Conservation (phyloP, 2,113 vertebrate genomes). For the Axis porcinus region DNA sequence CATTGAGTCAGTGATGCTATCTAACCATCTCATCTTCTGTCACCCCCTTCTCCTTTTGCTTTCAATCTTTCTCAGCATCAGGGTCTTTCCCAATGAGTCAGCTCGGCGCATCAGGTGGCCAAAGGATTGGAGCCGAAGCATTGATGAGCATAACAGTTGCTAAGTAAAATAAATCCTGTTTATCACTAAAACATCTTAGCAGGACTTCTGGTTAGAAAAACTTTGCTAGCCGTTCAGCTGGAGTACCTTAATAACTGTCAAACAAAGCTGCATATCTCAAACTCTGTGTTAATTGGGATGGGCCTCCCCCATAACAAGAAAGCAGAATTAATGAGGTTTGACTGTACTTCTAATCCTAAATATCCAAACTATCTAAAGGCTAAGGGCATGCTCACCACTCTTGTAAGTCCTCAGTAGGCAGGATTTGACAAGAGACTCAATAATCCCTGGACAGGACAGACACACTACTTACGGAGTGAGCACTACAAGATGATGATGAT, state of each 20-base stretch:
- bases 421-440: background rate
- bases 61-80: background rate
- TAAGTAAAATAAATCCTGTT: background rate
- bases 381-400: background rate
- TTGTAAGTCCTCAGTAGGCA: conserved; percentile 12
- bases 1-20: background rate
- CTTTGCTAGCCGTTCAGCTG: background rate
- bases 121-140: background rate
- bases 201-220: conserved; percentile 30
- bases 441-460: background rate
- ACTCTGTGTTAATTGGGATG: background rate
- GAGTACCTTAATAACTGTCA: background rate
- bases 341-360: conserved; percentile 45
- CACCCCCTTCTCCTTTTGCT: background rate
- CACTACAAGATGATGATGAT: conserved; percentile 79
- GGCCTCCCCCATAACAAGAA: background rate
- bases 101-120: background rate
- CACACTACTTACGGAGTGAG: conserved; percentile 75
- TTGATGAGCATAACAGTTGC: background rate
- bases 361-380: background rate
- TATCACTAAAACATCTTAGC: background rate
- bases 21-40: background rate
- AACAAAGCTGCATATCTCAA: conserved; percentile 4
- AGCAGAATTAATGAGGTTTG: conserved; percentile 56
- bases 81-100: background rate